Conservation (phyloP, 2,888 invertebrate genomes). For the Pachydiplax longipennis region DNA sequence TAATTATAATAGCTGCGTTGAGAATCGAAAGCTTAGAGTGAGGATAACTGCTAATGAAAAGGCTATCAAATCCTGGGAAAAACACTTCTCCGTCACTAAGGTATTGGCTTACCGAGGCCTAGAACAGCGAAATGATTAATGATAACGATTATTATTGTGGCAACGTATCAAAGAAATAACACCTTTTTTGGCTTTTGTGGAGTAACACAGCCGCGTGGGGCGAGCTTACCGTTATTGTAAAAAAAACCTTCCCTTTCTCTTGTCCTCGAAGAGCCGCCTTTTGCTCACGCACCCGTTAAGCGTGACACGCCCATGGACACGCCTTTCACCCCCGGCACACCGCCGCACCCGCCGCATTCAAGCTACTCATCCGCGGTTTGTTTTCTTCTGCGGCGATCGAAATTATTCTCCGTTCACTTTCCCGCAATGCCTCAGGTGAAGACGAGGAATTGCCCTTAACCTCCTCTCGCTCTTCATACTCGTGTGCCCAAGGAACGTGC, state of each 20-base stretch:
- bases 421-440: no score
- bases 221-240: not conserved
- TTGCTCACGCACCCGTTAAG: not conserved
- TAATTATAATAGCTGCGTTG: no score
- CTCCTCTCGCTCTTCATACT: not conserved
- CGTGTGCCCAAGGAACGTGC: not conserved
- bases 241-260: not conserved
- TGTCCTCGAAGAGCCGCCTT: not conserved
- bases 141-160: not conserved
- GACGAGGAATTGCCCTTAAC: not conserved
- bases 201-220: not conserved
- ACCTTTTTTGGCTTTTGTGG: not conserved
- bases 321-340: not conserved
- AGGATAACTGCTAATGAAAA: no score
- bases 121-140: not conserved
- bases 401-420: not conserved
- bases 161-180: not conserved
- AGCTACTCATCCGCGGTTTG: not conserved
- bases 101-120: not conserved
- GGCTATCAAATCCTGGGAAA: no score
- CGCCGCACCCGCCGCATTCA: not conserved
- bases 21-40: no score
- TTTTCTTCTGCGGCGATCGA: not conserved
- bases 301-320: not conserved
- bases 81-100: not conserved